These are phyloP conservation scores for Condylura cristata DNA, from an alignment of 2,113 vertebrate genomes.

Conservation along the genomic window DNA sequence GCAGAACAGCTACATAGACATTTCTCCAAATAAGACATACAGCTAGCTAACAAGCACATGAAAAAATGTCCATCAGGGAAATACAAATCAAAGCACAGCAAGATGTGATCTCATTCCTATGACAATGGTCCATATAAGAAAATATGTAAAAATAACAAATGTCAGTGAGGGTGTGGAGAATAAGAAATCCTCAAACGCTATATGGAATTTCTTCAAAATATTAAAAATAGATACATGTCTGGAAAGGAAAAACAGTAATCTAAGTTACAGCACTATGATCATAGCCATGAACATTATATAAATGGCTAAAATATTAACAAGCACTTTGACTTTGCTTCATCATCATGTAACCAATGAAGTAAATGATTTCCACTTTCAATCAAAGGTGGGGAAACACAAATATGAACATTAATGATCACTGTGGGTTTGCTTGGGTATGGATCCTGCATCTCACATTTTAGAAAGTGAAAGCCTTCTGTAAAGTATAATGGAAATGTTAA, in stretches of 20 bases:
- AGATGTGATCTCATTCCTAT: too few relatives aligned
- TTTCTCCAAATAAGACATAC: too few relatives aligned
- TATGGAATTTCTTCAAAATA: too few relatives aligned
- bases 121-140: too few relatives aligned
- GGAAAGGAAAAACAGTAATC: not conserved
- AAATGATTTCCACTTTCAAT: not conserved
- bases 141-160: too few relatives aligned
- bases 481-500: not conserved
- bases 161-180: too few relatives aligned
- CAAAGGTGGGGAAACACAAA: not conserved
- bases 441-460: not conserved
- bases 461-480: not conserved
- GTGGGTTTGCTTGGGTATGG: not conserved
- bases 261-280: not conserved
- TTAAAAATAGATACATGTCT: not conserved
- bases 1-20: too few relatives aligned
- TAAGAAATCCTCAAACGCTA: too few relatives aligned
- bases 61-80: too few relatives aligned
- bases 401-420: not conserved
- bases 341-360: not conserved
- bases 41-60: too few relatives aligned
- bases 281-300: not conserved
- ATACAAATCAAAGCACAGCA: too few relatives aligned
- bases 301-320: conserved; percentile 14
- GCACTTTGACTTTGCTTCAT: not conserved